Conservation (phyloP, 2,113 vertebrate genomes). For the Myocastor coypus region DNA sequence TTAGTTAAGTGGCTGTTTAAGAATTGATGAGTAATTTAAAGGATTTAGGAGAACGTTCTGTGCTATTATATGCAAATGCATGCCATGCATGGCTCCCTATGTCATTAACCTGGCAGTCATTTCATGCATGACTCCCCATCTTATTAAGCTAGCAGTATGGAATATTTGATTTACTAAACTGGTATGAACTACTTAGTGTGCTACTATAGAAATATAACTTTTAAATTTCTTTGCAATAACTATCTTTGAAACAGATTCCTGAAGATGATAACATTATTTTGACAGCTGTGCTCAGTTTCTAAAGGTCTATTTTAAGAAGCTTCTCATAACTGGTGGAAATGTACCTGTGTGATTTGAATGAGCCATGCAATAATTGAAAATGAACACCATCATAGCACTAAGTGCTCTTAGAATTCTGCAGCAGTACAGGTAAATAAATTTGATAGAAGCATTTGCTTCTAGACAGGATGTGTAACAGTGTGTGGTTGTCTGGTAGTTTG, state of each 20-base stretch:
- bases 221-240: constrained; percentile 85
- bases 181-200: constrained; percentile 86
- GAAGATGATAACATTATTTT: constrained; percentile 85
- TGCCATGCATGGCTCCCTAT: constrained; percentile 86
- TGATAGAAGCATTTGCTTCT: constrained; percentile 44
- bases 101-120: constrained; percentile 91
- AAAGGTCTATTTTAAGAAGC: constrained; percentile 84
- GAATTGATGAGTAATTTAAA: constrained; percentile 90
- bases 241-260: constrained; percentile 85
- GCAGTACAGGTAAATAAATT: constrained; percentile 63
- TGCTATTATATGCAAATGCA: constrained; percentile 90
- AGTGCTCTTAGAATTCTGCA: constrained; percentile 74
- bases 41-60: constrained; percentile 88
- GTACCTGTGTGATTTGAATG: constrained; percentile 86
- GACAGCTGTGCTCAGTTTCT: constrained; percentile 85
- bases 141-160: constrained; percentile 91
- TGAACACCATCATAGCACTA: constrained; percentile 80
- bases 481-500: constrained; percentile 64
- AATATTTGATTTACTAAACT: constrained; percentile 91
- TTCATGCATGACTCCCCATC: constrained; percentile 90
- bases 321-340: constrained; percentile 77
- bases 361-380: constrained; percentile 83
- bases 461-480: constrained; percentile 66
- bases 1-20: constrained; percentile 90
- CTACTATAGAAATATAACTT: constrained; percentile 88